Conservation (phyloP, 2,888 invertebrate species). For the Pristionchus entomophagus region DNA sequence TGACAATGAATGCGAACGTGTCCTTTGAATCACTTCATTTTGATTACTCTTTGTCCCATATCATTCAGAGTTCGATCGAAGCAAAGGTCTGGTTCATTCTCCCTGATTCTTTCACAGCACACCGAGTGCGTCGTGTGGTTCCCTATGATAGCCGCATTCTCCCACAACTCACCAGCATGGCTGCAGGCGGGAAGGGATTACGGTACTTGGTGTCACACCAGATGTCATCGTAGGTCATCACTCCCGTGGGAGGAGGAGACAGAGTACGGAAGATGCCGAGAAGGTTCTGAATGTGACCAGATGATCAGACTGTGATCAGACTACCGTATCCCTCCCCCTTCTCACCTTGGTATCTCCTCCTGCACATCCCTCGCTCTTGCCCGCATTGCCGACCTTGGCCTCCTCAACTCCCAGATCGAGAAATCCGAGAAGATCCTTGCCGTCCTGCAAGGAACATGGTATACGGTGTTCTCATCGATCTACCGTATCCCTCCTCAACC, state of each 20-base stretch:
- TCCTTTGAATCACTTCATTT: too few relatives aligned
- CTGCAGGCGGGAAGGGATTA: slow-evolving; percentile 60
- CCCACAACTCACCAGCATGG: slow-evolving; percentile 55
- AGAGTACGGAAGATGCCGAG: slow-evolving; percentile 64
- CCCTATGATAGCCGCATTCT: too few relatives aligned
- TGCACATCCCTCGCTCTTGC: slow-evolving; percentile 59
- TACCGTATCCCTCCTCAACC: background rate
- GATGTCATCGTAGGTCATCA: slow-evolving; percentile 65
- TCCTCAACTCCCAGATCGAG: slow-evolving; percentile 61
- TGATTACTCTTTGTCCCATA: too few relatives aligned
- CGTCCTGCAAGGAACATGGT: slow-evolving; percentile 49
- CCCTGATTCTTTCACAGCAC: too few relatives aligned
- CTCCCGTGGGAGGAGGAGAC: slow-evolving; percentile 62
- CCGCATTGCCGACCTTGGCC: slow-evolving; percentile 58
- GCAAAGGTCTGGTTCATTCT: too few relatives aligned
- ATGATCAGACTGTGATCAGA: background rate
- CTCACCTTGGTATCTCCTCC: slow-evolving; percentile 59
- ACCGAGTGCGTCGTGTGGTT: too few relatives aligned
- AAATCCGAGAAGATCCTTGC: slow-evolving; percentile 59
- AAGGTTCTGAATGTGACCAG: slow-evolving; percentile 49
- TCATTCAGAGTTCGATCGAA: too few relatives aligned
- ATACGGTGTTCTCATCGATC: too few relatives aligned
- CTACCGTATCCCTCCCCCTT: too few relatives aligned
- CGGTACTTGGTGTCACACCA: slow-evolving; percentile 65
- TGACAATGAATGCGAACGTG: too few relatives aligned